Evolutionary conservation across 1,140 invertebrate species (phyloP).

Genomic region (Scaptomyza graminum): DNA sequence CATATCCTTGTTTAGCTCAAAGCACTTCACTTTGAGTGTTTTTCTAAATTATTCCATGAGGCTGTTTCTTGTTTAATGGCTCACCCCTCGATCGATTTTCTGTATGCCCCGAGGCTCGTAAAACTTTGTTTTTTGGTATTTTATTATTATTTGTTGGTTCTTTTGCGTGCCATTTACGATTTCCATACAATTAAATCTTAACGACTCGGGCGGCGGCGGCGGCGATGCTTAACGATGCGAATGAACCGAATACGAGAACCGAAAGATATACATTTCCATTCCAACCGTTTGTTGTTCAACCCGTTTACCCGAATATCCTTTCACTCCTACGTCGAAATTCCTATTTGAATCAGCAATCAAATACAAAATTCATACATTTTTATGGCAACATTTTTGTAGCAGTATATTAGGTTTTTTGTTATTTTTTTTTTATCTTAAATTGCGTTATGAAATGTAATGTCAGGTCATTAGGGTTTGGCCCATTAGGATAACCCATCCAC

Average conservation of each 20-base stretch:
- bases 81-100: constrained; percentile 64
- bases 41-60: constrained; percentile 10
- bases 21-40: no score
- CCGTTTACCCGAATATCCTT: neutral
- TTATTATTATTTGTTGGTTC: constrained; percentile 58
- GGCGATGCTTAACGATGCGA: constrained; percentile 40
- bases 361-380: constrained; percentile 53
- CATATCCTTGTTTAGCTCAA: neutral
- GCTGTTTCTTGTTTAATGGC: constrained; percentile 55
- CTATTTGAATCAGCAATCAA: constrained; percentile 68
- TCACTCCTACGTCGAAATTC: neutral
- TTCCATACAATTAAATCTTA: constrained; percentile 82
- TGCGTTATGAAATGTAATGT: constrained; percentile 80
- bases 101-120: constrained; percentile 27
- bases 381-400: constrained; percentile 61
- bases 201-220: constrained; percentile 53
- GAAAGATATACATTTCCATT: constrained; percentile 20
- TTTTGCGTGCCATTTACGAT: constrained; percentile 77
- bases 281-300: constrained; percentile 15
- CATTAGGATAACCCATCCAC: constrained; percentile 46
- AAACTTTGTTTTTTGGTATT: constrained; percentile 59
- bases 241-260: constrained; percentile 21
- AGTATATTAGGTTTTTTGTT: constrained; percentile 35
- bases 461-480: constrained; percentile 68
- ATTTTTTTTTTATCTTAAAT: constrained; percentile 49